These are phyloP conservation scores for Drosophila ironensis DNA, from an alignment of 1,140 invertebrate species.

Conservation along the genomic window DNA sequence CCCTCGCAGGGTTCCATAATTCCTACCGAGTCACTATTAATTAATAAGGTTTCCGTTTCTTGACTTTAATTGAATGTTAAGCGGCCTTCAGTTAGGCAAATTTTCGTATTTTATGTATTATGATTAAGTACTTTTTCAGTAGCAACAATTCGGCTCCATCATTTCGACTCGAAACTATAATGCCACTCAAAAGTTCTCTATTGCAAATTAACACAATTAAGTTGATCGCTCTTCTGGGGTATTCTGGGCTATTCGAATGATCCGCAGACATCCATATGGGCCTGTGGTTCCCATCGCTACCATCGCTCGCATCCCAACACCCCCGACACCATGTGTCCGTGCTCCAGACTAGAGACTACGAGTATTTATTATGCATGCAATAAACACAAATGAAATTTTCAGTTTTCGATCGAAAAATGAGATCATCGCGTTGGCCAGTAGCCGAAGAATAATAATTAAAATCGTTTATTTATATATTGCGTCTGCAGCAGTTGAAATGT, in stretches of 20 bases:
- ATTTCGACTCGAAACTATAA: conserved; percentile 4
- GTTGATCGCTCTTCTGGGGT: conserved; percentile 34
- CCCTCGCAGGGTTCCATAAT: too few species aligned
- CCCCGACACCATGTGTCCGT: conserved; percentile 13
- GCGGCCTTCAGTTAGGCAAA: neutral
- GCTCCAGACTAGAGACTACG: conserved; percentile 44
- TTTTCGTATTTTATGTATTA: conserved; percentile 4
- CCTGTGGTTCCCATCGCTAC: conserved; percentile 1
- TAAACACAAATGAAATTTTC: conserved; percentile 65
- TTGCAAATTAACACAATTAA: conserved; percentile 40
- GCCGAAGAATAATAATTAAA: conserved; percentile 73
- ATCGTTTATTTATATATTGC: conserved; percentile 68
- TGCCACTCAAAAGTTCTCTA: conserved; percentile 18
- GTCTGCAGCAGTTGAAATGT: conserved; percentile 49
- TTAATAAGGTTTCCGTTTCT: too few species aligned
- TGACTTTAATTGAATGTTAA: neutral
- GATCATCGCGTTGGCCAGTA: conserved; percentile 52
- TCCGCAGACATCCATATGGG: conserved; percentile 10
- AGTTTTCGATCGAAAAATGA: conserved; percentile 74
- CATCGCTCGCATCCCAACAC: neutral
- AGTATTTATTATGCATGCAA: conserved; percentile 78
- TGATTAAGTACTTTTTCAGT: conserved; percentile 26
- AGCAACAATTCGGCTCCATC: conserved; percentile 19
- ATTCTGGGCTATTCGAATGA: conserved; percentile 29
- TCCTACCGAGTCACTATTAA: too few species aligned